phyloP scores from a whole-genome alignment of 2,797 vertebrate species.

The Lacerta agilis region DNA sequence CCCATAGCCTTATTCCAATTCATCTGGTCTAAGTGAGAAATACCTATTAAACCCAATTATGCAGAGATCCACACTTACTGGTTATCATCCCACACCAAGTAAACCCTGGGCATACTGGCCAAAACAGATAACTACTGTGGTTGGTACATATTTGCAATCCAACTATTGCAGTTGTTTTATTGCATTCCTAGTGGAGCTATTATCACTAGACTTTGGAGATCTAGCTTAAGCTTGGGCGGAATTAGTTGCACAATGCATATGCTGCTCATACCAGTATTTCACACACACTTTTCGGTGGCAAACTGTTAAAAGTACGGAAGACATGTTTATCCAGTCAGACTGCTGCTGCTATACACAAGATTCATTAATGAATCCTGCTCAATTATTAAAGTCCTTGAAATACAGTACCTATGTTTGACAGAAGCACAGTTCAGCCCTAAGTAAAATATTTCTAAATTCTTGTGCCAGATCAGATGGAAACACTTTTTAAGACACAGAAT shows the following conservation, averaged over 20 bases:
- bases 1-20: constrained; percentile 61
- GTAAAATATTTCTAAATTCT: constrained; percentile 71
- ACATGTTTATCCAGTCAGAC: constrained; percentile 60
- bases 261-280: background rate
- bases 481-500: constrained; percentile 37
- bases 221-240: background rate
- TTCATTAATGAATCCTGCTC: constrained; percentile 41
- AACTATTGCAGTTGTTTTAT: constrained; percentile 59
- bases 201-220: background rate
- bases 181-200: background rate
- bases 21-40: constrained; percentile 72
- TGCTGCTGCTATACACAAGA: background rate
- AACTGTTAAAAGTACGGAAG: constrained; percentile 44
- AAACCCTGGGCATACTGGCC: constrained; percentile 48
- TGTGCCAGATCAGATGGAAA: constrained; percentile 58
- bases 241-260: background rate
- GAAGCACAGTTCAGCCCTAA: constrained; percentile 56
- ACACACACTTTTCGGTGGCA: constrained; percentile 3
- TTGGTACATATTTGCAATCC: constrained; percentile 50
- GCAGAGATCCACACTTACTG: constrained; percentile 65
- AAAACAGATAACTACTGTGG: constrained; percentile 60
- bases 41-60: constrained; percentile 57
- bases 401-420: constrained; percentile 63
- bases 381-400: constrained; percentile 57
- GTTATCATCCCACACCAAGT: constrained; percentile 56